Conservation (phyloP, 2,113 vertebrate genomes). For the Catharus bicknelli region DNA sequence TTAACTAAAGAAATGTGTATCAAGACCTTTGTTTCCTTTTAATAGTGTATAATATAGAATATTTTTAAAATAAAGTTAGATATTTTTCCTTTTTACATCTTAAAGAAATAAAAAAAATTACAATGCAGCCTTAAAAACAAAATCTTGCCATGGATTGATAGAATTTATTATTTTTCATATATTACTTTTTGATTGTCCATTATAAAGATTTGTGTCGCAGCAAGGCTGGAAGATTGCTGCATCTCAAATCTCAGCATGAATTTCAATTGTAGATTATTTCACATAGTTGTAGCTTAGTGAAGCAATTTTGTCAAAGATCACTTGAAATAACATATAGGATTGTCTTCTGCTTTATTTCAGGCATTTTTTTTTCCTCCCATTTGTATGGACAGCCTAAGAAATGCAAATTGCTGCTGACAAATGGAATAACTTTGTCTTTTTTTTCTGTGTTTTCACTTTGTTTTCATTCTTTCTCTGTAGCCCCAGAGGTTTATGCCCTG, state of each 20-base stretch:
- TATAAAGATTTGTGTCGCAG: not conserved
- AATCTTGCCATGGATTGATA: not conserved
- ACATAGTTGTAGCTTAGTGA: not conserved
- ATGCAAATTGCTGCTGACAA: not conserved
- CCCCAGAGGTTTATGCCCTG: not conserved
- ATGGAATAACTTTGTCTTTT: not conserved
- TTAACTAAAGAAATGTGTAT: not conserved
- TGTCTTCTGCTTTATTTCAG: not conserved
- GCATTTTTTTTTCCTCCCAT: not conserved
- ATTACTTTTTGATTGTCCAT: not conserved
- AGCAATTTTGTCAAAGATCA: not conserved
- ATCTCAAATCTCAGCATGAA: conserved; percentile 1
- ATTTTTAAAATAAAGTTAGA: not conserved
- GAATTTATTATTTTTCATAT: not conserved
- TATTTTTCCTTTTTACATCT: not conserved
- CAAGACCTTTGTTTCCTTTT: not conserved
- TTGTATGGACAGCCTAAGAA: not conserved
- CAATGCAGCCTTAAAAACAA: not conserved
- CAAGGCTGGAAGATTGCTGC: not conserved
- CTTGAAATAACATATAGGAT: not conserved
- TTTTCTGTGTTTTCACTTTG: not conserved
- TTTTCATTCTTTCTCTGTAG: not conserved
- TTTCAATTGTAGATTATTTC: not conserved
- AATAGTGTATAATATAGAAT: not conserved
- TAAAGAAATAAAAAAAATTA: not conserved